Evolutionary conservation across 2,113 vertebrate species (phyloP).

Genomic region (Trematocara zebra): DNA sequence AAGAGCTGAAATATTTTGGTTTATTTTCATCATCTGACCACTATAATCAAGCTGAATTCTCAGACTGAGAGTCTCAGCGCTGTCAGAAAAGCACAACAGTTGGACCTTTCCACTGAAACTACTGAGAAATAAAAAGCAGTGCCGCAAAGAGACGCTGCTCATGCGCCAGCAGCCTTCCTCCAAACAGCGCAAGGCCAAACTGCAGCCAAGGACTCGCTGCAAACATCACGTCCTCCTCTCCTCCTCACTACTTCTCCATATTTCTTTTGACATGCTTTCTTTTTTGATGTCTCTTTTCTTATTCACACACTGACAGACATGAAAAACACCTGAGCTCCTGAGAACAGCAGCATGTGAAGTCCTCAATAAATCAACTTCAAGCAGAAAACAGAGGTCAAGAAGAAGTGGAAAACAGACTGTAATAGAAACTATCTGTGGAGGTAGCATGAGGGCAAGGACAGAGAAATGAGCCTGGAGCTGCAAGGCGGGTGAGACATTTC

Average conservation of each 20-base stretch:
- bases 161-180: background rate
- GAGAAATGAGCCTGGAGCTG: background rate
- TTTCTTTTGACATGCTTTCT: background rate
- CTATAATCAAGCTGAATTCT: conserved; percentile 39
- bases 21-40: conserved; percentile 3
- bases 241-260: background rate
- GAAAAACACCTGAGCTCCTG: background rate
- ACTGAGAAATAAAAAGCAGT: background rate
- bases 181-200: background rate
- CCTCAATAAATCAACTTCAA: conserved; percentile 12
- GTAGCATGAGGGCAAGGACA: background rate
- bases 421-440: background rate
- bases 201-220: background rate
- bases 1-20: conserved; percentile 19
- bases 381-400: background rate
- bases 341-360: background rate
- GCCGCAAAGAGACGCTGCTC: background rate
- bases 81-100: background rate
- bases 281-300: background rate
- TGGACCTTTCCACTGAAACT: conserved; percentile 28
- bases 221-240: background rate
- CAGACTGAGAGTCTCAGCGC: conserved; percentile 16
- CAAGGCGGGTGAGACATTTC: background rate
- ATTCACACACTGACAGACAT: background rate
- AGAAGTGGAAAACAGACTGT: background rate